These are phyloP conservation scores for Pteropus rufus DNA, from an alignment of 2,797 vertebrate genomes.

Conservation along the genomic window DNA sequence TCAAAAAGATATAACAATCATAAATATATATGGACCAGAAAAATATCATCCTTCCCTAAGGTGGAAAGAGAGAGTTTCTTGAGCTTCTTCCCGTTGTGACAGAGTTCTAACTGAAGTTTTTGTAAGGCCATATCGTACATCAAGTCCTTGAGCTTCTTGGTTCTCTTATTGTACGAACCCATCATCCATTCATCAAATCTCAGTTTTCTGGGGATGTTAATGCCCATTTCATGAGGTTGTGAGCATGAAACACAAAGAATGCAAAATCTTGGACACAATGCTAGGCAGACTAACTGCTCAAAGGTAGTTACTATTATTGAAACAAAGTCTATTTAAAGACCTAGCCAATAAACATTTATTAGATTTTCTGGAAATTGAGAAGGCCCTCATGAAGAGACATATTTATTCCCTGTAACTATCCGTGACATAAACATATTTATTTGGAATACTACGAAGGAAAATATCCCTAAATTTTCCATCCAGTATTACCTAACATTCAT, in stretches of 20 bases:
- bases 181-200: background rate
- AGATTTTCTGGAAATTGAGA: constrained; percentile 48
- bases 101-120: background rate
- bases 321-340: constrained; percentile 21
- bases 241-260: background rate
- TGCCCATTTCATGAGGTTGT: background rate
- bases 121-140: background rate
- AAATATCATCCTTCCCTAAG: background rate
- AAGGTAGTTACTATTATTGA: background rate
- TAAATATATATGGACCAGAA: background rate
- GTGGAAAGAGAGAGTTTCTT: background rate
- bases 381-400: background rate
- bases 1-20: background rate
- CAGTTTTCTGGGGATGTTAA: background rate
- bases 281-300: background rate
- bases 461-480: constrained; percentile 56
- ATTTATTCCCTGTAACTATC: constrained; percentile 46
- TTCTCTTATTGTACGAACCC: background rate
- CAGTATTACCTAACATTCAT: constrained; percentile 56
- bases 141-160: background rate
- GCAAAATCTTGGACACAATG: background rate
- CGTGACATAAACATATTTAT: constrained; percentile 46
- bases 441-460: constrained; percentile 62
- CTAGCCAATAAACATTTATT: background rate
- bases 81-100: background rate